Base-by-base conservation (phyloP, 2,797 vertebrate species). In the Fistularia commersonii region DNA sequence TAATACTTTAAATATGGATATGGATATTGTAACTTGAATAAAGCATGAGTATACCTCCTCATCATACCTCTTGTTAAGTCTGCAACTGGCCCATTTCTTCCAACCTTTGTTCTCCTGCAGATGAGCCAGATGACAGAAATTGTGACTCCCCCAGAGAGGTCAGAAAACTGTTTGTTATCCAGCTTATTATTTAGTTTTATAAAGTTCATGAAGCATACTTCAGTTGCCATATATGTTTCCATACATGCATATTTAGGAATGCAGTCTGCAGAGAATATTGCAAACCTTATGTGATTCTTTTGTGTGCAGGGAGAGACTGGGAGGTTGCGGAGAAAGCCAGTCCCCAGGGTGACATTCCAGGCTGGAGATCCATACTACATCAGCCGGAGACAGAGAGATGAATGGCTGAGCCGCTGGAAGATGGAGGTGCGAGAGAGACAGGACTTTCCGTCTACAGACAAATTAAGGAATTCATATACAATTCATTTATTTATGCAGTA, bases 341-440 rank as follows among this genome's bases (percentile, higher is more conserved):
- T 96, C 84, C 95, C 90, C 71, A 90, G 95, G 55, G 92, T 92
- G 83, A 96, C 95, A 66, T 97, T 94, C 89, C 95, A 98, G 86
- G 95, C 95, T 0, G 95, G 95, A 69, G 95, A 98, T 79, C 95
- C 95, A 2, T 97, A 92, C 88, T 94, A 95, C 86, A 91, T 97
- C 88, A 97, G 94, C 91, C 93, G 93, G 86, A 91, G 93, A 84
- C 95, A 96, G 83, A 88, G 87, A 68, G 95, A 97, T 39, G 94
- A 97, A 87, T 94, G 91, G 94, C 89, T 96, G 72, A 94, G 93
- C 11, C 90, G 89, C 73, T 97, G 93, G 93, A 96, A 94, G 81
- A 90, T 93, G 73, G 94, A 96, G 93, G 94, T 95, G 88, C 83
- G 86, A 81, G 74, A 72, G 67, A 87, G 66, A 74, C 48, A 69